A percentile compares a stretch with the other conserved stretches of the same genome.
phyloP scores from a whole-genome alignment of 2,113 vertebrate species.

The Leucosticte australis region DNA sequence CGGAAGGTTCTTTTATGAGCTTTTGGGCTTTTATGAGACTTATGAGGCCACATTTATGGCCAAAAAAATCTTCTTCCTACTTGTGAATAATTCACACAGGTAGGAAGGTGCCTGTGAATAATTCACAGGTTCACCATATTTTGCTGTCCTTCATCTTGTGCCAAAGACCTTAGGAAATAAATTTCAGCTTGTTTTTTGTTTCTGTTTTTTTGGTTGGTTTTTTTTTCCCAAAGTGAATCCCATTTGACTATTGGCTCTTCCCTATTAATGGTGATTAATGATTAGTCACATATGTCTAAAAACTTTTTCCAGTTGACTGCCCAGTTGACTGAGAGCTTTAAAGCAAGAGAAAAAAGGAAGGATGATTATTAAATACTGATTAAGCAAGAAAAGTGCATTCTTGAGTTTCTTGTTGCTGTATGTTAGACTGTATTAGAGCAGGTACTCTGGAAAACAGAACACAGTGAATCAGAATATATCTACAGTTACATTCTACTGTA shows the following conservation, averaged over 20 bases:
- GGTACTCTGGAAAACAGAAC: neutral
- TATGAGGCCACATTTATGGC: neutral
- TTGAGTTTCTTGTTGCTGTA: neutral
- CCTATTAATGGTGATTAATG: neutral
- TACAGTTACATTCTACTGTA: neutral
- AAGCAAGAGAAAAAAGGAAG: neutral
- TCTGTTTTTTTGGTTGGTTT: neutral
- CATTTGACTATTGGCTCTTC: neutral
- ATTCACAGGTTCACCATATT: neutral
- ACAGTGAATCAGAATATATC: neutral
- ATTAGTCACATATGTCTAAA: neutral
- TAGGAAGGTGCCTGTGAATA: neutral
- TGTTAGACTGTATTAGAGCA: neutral
- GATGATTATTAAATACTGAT: neutral
- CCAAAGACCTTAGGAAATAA: neutral
- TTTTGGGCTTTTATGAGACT: neutral
- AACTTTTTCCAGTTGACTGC: neutral
- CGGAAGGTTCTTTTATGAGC: neutral
- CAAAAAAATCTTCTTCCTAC: neutral
- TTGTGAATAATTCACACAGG: neutral
- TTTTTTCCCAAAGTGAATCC: neutral
- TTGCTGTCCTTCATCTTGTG: neutral
- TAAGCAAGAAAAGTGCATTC: neutral
- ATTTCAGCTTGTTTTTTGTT: neutral
- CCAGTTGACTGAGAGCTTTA: neutral